Evolutionary conservation across 92 coral and sea anemone species (phyloP), one percentile per base, ranked within the genome.

Genomic region (Palythoa grandis): DNA sequence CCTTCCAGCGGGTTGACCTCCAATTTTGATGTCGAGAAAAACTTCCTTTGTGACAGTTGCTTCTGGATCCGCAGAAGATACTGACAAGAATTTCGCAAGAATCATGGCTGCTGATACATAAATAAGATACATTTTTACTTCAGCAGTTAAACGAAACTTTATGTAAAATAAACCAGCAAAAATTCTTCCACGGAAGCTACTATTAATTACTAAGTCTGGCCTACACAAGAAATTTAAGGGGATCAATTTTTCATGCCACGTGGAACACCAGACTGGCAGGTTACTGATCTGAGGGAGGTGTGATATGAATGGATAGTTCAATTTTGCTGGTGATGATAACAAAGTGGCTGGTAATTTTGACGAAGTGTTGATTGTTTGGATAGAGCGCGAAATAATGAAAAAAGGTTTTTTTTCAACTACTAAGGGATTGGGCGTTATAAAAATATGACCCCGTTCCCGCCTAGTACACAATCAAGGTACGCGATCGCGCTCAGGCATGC

Each of bases 1-100:
- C 61, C 92, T 88, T 39, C 98, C 98, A 6, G 93, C 91, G n/a
- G 95, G 93, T 76, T 89, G 88, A 13, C 86, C 91, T 48, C 98
- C 98, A 39, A 94, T 92, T 11, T 63, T 82, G 19, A 96, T 77
- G 78, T 96, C 98, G 58, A 96, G 83, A 82, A 86, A 92, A 22
- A 90, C 95, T 77, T 96, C 85, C 43, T 92, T 92, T 22, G 98
- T 96, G 0, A 96, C 96, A 13, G 87, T 66, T 60, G 93, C 58
- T 57, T 93, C 96, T 1, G 93, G 19, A 4, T 91, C 92, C 47
- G 89, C 96, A 12, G 65, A 79, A 12, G 65, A 79, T 19, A 86
- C 88, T 29, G 72, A 52, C 70, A 86, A 11, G 23, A 82, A 35
- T 67, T 25, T 80, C 65, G 57, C 85, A 11, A 80, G 14, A 43